phyloP scores from a whole-genome alignment of 2,113 vertebrate species.

The Prietella phreatophila region DNA sequence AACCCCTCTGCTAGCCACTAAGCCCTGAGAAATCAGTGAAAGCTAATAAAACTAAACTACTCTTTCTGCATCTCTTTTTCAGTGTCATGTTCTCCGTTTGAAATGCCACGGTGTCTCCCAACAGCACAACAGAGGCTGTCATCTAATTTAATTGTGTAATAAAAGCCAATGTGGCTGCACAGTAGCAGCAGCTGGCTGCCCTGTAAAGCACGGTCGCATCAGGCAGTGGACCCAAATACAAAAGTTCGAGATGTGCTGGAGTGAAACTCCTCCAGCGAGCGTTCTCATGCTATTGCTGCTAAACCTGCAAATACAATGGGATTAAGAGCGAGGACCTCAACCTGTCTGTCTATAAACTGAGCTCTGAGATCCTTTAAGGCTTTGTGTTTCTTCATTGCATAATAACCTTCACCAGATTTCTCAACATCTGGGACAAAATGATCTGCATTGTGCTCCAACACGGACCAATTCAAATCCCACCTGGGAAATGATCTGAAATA shows the following conservation, averaged over 20 bases:
- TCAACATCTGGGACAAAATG: neutral
- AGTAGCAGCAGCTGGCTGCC: constrained; percentile 37
- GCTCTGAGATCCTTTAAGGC: constrained; percentile 22
- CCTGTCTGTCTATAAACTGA: constrained; percentile 12
- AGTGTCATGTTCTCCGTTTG: neutral
- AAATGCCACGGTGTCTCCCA: neutral
- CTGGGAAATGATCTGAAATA: neutral
- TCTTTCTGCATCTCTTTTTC: neutral
- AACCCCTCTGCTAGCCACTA: too few species aligned
- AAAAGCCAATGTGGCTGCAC: constrained; percentile 41
- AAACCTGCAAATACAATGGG: neutral
- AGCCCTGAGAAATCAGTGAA: neutral
- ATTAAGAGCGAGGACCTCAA: neutral
- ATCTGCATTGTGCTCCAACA: neutral
- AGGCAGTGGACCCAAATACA: constrained; percentile 1
- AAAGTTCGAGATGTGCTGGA: constrained; percentile 34
- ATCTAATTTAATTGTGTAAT: constrained; percentile 37
- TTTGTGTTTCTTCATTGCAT: constrained; percentile 1
- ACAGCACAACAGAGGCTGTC: constrained; percentile 6
- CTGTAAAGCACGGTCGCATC: constrained; percentile 10
- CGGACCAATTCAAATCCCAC: neutral
- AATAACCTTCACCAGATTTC: constrained; percentile 4
- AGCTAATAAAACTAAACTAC: neutral
- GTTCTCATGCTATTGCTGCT: neutral
- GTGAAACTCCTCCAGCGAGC: neutral